Percentiles rank a stretch among this genome's conserved stretches.
These are phyloP conservation scores for Empidonax alnorum DNA, from an alignment of 2,113 vertebrate species.

Conservation along the genomic window DNA sequence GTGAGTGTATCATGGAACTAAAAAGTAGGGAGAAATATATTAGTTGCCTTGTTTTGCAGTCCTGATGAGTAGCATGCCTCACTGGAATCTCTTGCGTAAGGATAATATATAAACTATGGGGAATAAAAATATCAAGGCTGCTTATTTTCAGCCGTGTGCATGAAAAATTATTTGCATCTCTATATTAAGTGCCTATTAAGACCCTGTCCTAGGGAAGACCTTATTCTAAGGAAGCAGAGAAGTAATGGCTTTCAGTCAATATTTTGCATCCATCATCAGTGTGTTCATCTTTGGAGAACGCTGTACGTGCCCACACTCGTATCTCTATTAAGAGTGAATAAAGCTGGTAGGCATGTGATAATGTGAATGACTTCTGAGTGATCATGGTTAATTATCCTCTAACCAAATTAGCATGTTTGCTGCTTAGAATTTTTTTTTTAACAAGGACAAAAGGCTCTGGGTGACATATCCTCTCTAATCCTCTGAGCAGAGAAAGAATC, in stretches of 20 bases:
- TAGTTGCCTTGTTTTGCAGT: not conserved
- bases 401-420: constrained; percentile 35
- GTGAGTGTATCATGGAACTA: not conserved
- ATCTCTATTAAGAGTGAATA: constrained; percentile 7
- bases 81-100: not conserved
- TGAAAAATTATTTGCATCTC: not conserved
- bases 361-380: constrained; percentile 41
- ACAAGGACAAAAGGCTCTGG: not conserved
- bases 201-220: constrained; percentile 3
- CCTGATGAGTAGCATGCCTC: not conserved
- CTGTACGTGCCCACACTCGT: constrained; percentile 13
- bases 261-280: not conserved
- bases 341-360: constrained; percentile 48
- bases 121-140: constrained; percentile 38
- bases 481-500: not conserved
- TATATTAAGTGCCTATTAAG: not conserved
- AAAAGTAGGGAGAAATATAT: not conserved
- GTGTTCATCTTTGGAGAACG: not conserved
- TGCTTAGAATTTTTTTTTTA: not conserved
- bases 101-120: not conserved
- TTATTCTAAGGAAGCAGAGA: constrained; percentile 43
- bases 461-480: not conserved
- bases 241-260: constrained; percentile 18
- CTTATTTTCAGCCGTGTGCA: not conserved
- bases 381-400: constrained; percentile 41